Evolutionary conservation across 2,888 invertebrate genomes (phyloP), one percentile per base, ranked within the genome.

Genomic region (Xestoiulus laeticollis): DNA sequence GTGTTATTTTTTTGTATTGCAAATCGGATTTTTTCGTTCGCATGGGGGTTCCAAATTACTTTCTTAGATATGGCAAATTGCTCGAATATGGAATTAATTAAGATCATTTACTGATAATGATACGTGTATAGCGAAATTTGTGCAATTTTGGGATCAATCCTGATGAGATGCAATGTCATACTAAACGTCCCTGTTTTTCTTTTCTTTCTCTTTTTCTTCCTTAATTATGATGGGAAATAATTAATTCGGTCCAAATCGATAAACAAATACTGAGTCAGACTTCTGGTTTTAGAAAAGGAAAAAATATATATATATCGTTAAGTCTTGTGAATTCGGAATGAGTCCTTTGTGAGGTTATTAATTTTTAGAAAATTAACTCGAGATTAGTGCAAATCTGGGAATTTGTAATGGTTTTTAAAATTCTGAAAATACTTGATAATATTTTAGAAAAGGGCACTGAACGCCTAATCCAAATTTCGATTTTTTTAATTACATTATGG

Each of bases 51-150:
- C 78, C 78, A 78, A 78, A 78, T 78, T 78, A 78, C 30, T 78
- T 78, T 78, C 78, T 78, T 16, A 26, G 78, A 30, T 78, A 78
- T 78, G 78, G 78, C 78, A 78, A 78, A 78, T 78, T 78, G 78
- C 78, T 78, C 78, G 78, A 78, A 78, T 78, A 78, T 78, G 78
- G 78, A 78, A 78, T 78, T 78, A 78, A 78, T 78, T 78, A 78
- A 78, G 78, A 78, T 78, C 78, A 78, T 78, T 78, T 78, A 78
- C 78, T 78, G 78, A 78, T 78, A 78, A 78, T 78, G 78, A 78
- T 78, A 78, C 78, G 78, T 78, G 78, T 78, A 30, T 78, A 78
- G 30, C 78, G 78, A 78, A 78, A 78, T 78, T 78, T 78, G 78
- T 78, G 78, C 78, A 78, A 78, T 78, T 78, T 78, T 78, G 78